Percentiles rank a stretch among this genome's conserved stretches.
These are phyloP conservation scores for Margarornis squamiger DNA, from an alignment of 2,797 vertebrate species.

Conservation along the genomic window DNA sequence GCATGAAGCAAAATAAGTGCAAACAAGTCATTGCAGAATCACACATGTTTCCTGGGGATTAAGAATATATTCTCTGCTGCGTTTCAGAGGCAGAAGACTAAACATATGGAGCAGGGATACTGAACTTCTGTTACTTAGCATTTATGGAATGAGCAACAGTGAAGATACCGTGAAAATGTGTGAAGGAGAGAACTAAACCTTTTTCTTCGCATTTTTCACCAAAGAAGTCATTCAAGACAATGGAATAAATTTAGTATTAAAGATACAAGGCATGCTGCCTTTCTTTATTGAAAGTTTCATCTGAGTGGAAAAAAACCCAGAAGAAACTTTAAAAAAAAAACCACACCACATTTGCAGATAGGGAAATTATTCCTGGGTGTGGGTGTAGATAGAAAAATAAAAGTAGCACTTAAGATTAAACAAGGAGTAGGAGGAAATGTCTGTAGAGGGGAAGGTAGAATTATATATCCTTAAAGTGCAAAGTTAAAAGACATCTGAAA, in stretches of 20 bases:
- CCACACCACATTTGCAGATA: neutral
- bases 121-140: neutral
- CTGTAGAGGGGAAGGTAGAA: conserved; percentile 33
- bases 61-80: neutral
- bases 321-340: neutral
- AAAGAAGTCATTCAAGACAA: neutral
- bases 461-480: conserved; percentile 18
- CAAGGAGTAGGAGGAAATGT: conserved; percentile 59
- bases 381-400: conserved; percentile 63
- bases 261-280: neutral
- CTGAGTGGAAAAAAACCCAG: neutral
- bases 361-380: conserved; percentile 44
- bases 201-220: neutral
- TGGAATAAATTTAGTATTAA: neutral
- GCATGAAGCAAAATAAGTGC: neutral
- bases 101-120: conserved; percentile 6
- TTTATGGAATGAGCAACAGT: conserved; percentile 8
- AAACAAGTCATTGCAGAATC: neutral
- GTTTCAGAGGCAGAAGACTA: conserved; percentile 1
- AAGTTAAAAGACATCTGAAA: conserved; percentile 44
- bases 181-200: neutral
- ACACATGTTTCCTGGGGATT: neutral
- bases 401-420: conserved; percentile 53
- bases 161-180: neutral
- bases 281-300: conserved; percentile 34